Percentiles rank a stretch among this genome's conserved stretches.
Evolutionary conservation across 37 sponge, comb jelly and placozoan species (phyloP).

Genomic region (Oopsacas minuta): DNA sequence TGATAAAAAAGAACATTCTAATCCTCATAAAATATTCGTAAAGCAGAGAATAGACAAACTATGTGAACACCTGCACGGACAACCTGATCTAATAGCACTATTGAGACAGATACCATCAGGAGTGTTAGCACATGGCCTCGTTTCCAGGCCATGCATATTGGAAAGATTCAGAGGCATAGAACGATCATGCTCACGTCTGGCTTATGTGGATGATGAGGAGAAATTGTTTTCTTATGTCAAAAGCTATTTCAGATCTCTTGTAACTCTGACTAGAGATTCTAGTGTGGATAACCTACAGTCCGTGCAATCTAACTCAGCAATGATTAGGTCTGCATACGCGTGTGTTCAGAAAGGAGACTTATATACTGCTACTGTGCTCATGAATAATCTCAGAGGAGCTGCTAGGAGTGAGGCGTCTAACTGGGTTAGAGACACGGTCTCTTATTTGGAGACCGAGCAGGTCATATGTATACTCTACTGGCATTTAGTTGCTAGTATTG

Average conservation of each 20-base stretch:
- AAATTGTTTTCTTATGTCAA: background rate
- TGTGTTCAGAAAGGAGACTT: background rate
- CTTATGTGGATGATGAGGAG: background rate
- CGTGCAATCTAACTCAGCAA: background rate
- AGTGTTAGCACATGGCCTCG: slow-evolving; percentile 6
- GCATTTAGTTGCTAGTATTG: background rate
- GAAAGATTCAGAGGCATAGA: background rate
- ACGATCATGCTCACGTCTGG: background rate
- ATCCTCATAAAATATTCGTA: background rate
- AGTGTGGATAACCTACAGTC: background rate
- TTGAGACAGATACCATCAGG: background rate
- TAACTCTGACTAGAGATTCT: background rate
- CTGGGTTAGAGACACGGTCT: background rate
- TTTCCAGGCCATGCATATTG: background rate
- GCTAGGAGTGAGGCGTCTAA: background rate
- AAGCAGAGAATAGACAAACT: background rate
- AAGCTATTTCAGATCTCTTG: background rate
- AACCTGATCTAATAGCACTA: background rate
- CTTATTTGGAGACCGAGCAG: slow-evolving; percentile 13
- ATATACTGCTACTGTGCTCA: background rate
- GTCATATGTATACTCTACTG: background rate
- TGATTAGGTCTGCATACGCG: background rate
- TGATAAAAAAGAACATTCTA: background rate
- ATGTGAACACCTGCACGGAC: background rate
- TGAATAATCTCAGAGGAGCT: background rate